Evolutionary conservation across 2,888 invertebrate genomes (phyloP).

Genomic region (Eulithis prunata): DNA sequence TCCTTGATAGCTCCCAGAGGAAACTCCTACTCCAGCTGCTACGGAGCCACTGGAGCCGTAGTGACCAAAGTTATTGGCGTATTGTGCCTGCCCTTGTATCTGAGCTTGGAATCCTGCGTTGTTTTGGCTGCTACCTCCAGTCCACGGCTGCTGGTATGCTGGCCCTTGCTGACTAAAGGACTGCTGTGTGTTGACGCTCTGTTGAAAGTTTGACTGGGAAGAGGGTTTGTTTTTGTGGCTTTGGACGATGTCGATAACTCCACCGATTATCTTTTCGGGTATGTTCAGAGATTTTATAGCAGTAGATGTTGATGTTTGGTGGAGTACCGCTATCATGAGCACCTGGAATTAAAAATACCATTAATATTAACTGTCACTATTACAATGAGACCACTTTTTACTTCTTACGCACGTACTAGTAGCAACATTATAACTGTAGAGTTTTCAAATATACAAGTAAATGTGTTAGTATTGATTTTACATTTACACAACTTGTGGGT

Average conservation of each 20-base stretch:
- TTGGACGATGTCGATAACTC: constrained; percentile 76
- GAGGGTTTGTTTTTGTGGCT: constrained; percentile 73
- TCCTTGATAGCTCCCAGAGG: constrained; percentile 20
- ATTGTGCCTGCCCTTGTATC: constrained; percentile 39
- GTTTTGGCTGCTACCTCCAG: constrained; percentile 42
- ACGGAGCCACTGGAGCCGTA: constrained; percentile 34
- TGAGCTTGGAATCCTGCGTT: constrained; percentile 35
- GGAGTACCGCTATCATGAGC: constrained; percentile 43
- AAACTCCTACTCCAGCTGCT: constrained; percentile 25
- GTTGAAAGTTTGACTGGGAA: constrained; percentile 45
- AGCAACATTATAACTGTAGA: no score
- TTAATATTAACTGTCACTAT: neutral
- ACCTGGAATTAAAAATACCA: constrained; percentile 47
- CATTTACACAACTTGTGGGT: no score
- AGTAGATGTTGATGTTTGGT: constrained; percentile 37
- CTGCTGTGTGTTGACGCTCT: constrained; percentile 46
- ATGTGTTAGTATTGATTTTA: no score
- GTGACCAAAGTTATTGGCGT: constrained; percentile 24
- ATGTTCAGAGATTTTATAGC: constrained; percentile 61
- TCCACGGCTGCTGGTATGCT: constrained; percentile 48
- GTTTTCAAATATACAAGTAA: no score
- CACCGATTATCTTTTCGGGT: constrained; percentile 76
- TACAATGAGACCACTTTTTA: neutral
- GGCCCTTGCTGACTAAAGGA: constrained; percentile 47
- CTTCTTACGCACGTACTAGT: no score